Evolutionary conservation across 2,797 vertebrate species (phyloP).

Genomic region (Zenarchopterus dispar): DNA sequence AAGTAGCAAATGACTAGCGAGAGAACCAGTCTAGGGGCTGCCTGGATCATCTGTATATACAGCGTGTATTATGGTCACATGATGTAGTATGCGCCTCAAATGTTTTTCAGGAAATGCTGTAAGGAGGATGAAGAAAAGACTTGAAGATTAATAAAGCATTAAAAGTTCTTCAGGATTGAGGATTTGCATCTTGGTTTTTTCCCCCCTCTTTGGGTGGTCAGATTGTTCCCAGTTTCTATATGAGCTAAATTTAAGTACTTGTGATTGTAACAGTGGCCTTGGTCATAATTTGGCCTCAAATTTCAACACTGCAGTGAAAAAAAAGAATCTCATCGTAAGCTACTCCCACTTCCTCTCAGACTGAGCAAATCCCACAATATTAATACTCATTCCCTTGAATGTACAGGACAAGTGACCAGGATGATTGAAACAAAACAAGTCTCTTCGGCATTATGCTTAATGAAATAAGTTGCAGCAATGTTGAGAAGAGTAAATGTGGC

Average conservation of each 20-base stretch:
- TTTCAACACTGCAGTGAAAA: no score
- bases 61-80: slow-evolving; percentile 28
- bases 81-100: slow-evolving; percentile 12
- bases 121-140: slow-evolving; percentile 41
- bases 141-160: slow-evolving; percentile 66
- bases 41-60: slow-evolving; percentile 30
- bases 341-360: no score
- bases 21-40: slow-evolving; percentile 8
- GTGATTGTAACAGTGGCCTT: no score
- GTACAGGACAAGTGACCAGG: no score
- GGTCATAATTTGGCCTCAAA: no score
- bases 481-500: no score
- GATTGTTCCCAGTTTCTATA: slow-evolving; percentile 21
- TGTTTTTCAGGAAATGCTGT: slow-evolving; percentile 23
- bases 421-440: no score
- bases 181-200: slow-evolving; percentile 51
- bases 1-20: slow-evolving; percentile 6
- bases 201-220: slow-evolving; percentile 18
- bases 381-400: no score
- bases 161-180: slow-evolving; percentile 45
- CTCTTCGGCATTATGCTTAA: no score
- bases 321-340: no score
- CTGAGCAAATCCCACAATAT: no score
- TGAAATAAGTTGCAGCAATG: no score
- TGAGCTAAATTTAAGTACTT: neutral